A percentile compares a stretch with the other conserved stretches of the same genome.
Evolutionary conservation across 2,113 vertebrate species (phyloP).

Genomic region (Triplophysa rosa): DNA sequence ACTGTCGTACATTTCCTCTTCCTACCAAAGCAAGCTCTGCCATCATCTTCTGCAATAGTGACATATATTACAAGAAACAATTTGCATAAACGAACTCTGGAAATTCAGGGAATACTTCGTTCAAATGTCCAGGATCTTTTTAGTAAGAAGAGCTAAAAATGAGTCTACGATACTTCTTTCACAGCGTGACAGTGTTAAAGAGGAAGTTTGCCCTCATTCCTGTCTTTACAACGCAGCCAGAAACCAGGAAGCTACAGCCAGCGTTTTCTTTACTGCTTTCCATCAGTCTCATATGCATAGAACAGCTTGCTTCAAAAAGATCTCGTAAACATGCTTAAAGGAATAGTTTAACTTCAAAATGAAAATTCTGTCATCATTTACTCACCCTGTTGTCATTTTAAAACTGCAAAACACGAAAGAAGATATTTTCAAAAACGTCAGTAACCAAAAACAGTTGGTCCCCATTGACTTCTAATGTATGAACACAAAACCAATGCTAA

Average conservation of each 20-base stretch:
- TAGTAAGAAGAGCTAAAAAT: neutral
- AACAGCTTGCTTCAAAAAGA: neutral
- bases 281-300: neutral
- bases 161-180: neutral
- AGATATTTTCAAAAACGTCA: too few relatives aligned
- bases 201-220: slow-evolving; percentile 31
- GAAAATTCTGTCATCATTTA: too few relatives aligned
- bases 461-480: too few relatives aligned
- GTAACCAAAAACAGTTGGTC: too few relatives aligned
- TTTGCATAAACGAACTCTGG: neutral
- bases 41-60: slow-evolving; percentile 2
- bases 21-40: neutral
- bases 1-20: slow-evolving; percentile 17
- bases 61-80: neutral
- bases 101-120: neutral
- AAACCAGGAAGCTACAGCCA: slow-evolving; percentile 19
- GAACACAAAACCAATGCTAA: too few relatives aligned
- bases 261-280: slow-evolving; percentile 24
- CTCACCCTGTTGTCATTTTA: too few relatives aligned
- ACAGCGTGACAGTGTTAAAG: slow-evolving; percentile 12
- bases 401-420: too few relatives aligned
- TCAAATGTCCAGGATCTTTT: neutral
- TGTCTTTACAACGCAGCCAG: slow-evolving; percentile 21
- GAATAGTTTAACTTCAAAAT: too few relatives aligned
- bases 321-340: neutral